Evolutionary conservation across 1,140 invertebrate species (phyloP), one percentile per base, ranked within the genome.

Genomic region (Amphibalanus amphitrite): DNA sequence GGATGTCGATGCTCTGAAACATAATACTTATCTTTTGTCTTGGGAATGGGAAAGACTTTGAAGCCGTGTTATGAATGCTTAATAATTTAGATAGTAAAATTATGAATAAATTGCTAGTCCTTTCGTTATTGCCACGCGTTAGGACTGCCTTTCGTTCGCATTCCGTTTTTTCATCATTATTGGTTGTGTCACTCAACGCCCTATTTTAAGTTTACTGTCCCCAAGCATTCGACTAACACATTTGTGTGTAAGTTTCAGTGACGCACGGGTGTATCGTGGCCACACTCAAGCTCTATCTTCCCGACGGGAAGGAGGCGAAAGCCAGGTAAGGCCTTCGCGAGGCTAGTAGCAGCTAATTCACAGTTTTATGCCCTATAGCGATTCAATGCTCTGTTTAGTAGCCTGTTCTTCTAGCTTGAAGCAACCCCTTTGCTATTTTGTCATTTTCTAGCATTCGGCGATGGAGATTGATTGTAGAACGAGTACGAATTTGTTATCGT

Each of bases 201-300:
- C n/a, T n/a, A n/a, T n/a, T n/a, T n/a, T n/a, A n/a, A n/a, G n/a
- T n/a, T n/a, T n/a, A n/a, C n/a, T n/a, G n/a, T n/a, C n/a, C n/a
- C n/a, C n/a, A n/a, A n/a, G n/a, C n/a, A n/a, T n/a, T n/a, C n/a
- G n/a, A n/a, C 33, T 15, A 15, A 38, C 33, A 4, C 33, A 38
- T 38, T 15, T 38, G 33, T 38, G 4, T 38, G 33, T 38, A n/a
- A n/a, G 65, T 82, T 83, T 65, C 78, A 87, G 93, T 98, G 30
- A 93, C 92, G 0, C 94, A 97, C 81, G 92, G 93, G 25, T 97
- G 96, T 80, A 97, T 99, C 74, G 90, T 98, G 69, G 95, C 95
- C 0, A 90, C 90, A 4, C 84, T 98, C 28, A 92, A 92, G 77
- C 82, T 98, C 17, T 98, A 89, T 81, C 84, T 96, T 77, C 92